Conservation (phyloP, 1,140 invertebrate species). For the Drosophila ogumai region DNA sequence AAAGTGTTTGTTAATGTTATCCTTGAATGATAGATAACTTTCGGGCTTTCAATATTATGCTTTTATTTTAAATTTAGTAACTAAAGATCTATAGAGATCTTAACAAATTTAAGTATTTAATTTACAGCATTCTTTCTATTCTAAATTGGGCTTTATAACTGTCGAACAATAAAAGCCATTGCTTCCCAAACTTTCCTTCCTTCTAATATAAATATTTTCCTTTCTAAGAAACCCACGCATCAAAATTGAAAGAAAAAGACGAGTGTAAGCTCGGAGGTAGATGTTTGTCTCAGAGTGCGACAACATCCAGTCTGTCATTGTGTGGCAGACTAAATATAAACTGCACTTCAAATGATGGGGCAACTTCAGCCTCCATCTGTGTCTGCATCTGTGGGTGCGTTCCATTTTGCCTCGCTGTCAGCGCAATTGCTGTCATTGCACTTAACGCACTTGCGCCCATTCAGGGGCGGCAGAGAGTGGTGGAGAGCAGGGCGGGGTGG, state of each 20-base stretch:
- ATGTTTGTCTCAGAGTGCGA: constrained; percentile 6
- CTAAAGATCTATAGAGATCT: background rate
- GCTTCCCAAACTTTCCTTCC: background rate
- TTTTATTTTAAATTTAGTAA: background rate
- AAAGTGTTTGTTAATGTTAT: too few relatives aligned
- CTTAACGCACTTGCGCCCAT: constrained; percentile 76
- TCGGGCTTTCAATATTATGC: too few relatives aligned
- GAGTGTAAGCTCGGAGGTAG: background rate
- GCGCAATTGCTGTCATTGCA: constrained; percentile 79
- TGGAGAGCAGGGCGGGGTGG: background rate
- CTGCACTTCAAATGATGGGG: constrained; percentile 59
- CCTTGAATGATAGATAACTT: background rate
- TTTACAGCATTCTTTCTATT: background rate
- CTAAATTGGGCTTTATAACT: background rate
- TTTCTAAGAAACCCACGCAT: background rate
- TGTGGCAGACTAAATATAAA: constrained; percentile 73
- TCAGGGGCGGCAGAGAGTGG: constrained; percentile 7
- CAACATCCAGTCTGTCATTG: constrained; percentile 41
- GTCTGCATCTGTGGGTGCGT: constrained; percentile 39
- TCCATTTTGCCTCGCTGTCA: constrained; percentile 73
- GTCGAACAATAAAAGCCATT: too few relatives aligned
- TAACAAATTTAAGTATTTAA: background rate
- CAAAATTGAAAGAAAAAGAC: background rate
- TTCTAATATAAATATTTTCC: background rate
- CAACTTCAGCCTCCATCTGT: constrained; percentile 30